Conservation (phyloP, 1,140 invertebrate genomes). For the Pectinophora gossypiella region DNA sequence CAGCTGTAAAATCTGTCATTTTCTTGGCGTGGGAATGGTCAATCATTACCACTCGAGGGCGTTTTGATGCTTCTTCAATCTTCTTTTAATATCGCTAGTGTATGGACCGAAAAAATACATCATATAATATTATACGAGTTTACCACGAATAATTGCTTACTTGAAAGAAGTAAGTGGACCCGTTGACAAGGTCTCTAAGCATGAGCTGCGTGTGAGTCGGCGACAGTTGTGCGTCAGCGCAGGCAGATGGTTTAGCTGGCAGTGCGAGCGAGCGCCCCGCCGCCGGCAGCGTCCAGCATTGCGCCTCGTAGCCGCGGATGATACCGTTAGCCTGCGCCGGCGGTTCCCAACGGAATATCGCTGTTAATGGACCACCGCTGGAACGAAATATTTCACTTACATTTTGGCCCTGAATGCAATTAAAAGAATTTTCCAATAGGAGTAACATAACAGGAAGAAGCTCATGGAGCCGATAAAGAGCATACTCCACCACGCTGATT, state of each 20-base stretch:
- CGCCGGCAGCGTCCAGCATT: conserved; percentile 79
- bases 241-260: conserved; percentile 34
- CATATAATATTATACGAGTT: not conserved
- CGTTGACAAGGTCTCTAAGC: conserved; percentile 75
- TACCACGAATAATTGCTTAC: conserved; percentile 46
- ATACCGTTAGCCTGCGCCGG: conserved; percentile 84
- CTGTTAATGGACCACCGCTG: conserved; percentile 69
- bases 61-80: not conserved
- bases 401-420: no score
- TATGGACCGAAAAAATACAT: no score
- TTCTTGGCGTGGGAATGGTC: not conserved
- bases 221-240: conserved; percentile 49
- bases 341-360: conserved; percentile 85
- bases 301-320: conserved; percentile 82
- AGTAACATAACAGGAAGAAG: no score
- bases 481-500: no score
- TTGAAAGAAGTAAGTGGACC: conserved; percentile 85
- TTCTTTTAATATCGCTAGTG: no score
- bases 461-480: no score
- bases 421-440: no score
- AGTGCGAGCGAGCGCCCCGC: conserved; percentile 76
- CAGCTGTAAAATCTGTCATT: not conserved
- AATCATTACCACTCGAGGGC: not conserved
- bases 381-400: no score
- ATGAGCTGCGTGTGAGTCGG: conserved; percentile 73